Evolutionary conservation across 2,113 vertebrate species (phyloP).

Genomic region (Mionectes macconnelli): DNA sequence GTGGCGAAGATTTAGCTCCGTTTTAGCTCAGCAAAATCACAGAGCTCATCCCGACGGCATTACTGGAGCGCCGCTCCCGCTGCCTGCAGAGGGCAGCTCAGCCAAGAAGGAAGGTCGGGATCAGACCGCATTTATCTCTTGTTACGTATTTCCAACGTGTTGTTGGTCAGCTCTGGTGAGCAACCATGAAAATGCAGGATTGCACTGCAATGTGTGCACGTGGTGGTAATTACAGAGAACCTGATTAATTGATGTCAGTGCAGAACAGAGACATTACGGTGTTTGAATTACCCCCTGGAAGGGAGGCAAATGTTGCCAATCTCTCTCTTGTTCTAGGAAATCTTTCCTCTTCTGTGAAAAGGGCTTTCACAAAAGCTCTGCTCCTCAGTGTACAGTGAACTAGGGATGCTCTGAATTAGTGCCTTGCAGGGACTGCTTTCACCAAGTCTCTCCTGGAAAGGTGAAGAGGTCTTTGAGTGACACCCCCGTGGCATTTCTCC

Average conservation of each 20-base stretch:
- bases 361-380: background rate
- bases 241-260: background rate
- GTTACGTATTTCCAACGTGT: rapidly evolving
- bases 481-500: rapidly evolving
- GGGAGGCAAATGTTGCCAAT: background rate
- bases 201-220: background rate
- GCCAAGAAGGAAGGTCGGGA: background rate
- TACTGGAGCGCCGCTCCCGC: background rate
- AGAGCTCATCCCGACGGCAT: background rate
- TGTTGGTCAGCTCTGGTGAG: background rate
- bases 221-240: background rate
- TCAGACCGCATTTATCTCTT: background rate
- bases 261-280: background rate
- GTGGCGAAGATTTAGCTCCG: background rate
- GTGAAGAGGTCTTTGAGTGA: background rate
- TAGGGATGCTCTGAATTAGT: background rate
- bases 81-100: background rate
- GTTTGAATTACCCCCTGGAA: background rate
- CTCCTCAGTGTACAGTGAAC: background rate
- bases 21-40: background rate
- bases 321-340: background rate
- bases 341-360: background rate
- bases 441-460: background rate
- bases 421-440: background rate
- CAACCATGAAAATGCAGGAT: background rate